phyloP scores from a whole-genome alignment of 1,140 invertebrate genomes.

The Charaxes varanes region DNA sequence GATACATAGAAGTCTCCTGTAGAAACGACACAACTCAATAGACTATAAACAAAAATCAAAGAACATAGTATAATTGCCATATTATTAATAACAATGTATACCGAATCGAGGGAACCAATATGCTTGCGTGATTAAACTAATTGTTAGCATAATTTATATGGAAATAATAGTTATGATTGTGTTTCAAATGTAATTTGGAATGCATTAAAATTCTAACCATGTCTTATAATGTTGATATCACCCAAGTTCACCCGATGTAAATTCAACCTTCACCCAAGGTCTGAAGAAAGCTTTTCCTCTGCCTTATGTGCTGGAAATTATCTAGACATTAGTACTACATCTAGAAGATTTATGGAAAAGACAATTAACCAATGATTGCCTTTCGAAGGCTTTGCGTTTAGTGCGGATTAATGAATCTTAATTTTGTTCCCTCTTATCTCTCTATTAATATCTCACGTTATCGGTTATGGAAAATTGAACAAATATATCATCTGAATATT shows the following conservation, averaged over 20 bases:
- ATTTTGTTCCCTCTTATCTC: conserved; percentile 17
- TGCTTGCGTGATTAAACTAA: neutral
- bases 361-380: conserved; percentile 32
- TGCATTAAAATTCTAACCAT: conserved; percentile 10
- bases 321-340: conserved; percentile 17
- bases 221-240: conserved; percentile 1
- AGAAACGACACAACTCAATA: too few relatives aligned
- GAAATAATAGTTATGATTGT: conserved; percentile 13
- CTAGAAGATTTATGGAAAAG: conserved; percentile 29
- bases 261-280: neutral
- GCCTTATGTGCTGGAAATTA: conserved; percentile 4
- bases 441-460: conserved; percentile 12
- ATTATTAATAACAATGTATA: neutral
- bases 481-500: too few relatives aligned
- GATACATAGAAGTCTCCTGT: too few relatives aligned
- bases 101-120: too few relatives aligned
- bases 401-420: conserved; percentile 24
- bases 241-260: neutral
- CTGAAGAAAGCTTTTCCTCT: conserved; percentile 1
- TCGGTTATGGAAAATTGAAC: too few relatives aligned
- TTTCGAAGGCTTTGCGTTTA: conserved; percentile 23
- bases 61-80: too few relatives aligned
- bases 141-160: neutral
- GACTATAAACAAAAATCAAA: too few relatives aligned
- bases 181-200: conserved; percentile 8